Conservation (phyloP, 2,797 vertebrate species). For the Erpetoichthys calabaricus region DNA sequence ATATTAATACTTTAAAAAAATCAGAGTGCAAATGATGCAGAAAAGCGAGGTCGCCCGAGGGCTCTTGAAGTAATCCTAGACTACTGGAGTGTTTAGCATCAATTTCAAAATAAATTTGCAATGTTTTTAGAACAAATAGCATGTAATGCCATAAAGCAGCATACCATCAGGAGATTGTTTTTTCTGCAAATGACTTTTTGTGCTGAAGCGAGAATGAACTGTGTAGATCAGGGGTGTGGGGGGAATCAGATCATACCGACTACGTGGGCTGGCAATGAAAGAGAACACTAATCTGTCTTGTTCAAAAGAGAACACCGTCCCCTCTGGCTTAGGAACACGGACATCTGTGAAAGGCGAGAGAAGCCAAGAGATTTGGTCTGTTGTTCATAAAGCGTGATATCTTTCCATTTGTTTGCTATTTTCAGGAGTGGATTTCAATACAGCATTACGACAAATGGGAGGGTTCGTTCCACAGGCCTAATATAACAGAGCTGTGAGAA, state of each 20-base stretch:
- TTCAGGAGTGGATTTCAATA: neutral
- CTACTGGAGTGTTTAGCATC: slow-evolving; percentile 29
- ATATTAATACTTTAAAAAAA: slow-evolving; percentile 24
- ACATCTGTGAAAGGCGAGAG: no score
- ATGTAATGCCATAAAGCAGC: neutral
- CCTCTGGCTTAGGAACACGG: no score
- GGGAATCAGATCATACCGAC: no score
- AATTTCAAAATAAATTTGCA: slow-evolving; percentile 37
- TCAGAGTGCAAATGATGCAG: slow-evolving; percentile 38
- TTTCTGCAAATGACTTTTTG: neutral
- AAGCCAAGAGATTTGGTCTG: neutral
- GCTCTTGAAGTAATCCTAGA: slow-evolving; percentile 33
- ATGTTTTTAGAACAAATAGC: slow-evolving; percentile 1
- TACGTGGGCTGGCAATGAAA: no score
- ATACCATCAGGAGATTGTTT: neutral
- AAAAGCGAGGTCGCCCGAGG: slow-evolving; percentile 32
- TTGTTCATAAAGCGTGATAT: neutral
- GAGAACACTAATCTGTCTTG: no score
- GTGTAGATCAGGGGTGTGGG: no score
- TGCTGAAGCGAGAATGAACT: neutral
- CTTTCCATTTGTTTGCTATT: neutral
- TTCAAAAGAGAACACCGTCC: no score
- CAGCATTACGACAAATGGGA: neutral
- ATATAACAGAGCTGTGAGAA: neutral
- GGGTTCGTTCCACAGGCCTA: neutral